Evolutionary conservation across 2,797 vertebrate genomes (phyloP), one percentile per base, ranked within the genome.

Genomic region (Acanthis flammea): DNA sequence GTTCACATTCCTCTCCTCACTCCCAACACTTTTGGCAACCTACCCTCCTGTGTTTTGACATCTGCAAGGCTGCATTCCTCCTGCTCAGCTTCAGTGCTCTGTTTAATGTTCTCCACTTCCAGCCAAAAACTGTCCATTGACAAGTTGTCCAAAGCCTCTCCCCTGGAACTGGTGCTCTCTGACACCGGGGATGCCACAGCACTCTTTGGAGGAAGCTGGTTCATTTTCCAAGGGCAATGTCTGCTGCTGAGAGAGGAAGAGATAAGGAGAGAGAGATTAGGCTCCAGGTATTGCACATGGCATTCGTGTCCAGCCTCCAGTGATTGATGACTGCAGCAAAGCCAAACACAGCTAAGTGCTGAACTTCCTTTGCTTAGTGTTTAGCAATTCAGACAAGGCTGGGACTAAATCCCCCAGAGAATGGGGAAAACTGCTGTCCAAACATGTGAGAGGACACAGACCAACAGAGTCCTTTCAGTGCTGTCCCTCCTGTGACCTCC

Each of bases 51-150:
- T 39, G 98, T 98, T 95, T 97, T 98, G 88, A 98, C 98, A 95
- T 99, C 98, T 58, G 97, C 97, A 77, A 98, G 94, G 94, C 90
- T 94, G 96, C 97, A 82, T 68, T 98, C 98, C 9, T 98, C 98
- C 79, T 98, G 98, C 51, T 98, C 91, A 14, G 96, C 96, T 91
- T 98, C 98, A 74, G 97, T 70, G 66, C 98, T 98, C 97, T 98
- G 98, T 62, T 97, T 98, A 73, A 99, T 99, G 97, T 95, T 98
- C 97, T 99, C 98, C 88, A 99, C 98, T 97, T 99, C 99, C 85
- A 97, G 98, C 99, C 98, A 99, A 95, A 99, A 99, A 39, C 98
- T 98, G 91, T 98, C 98, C 98, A 99, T 97, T 78, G 98, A 98
- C 91, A 98, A 97, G 88, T 97, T 98, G 95, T 98, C 98, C 2